Base-by-base conservation (phyloP, 2,113 vertebrate genomes). In the Muntiacus reevesi region DNA sequence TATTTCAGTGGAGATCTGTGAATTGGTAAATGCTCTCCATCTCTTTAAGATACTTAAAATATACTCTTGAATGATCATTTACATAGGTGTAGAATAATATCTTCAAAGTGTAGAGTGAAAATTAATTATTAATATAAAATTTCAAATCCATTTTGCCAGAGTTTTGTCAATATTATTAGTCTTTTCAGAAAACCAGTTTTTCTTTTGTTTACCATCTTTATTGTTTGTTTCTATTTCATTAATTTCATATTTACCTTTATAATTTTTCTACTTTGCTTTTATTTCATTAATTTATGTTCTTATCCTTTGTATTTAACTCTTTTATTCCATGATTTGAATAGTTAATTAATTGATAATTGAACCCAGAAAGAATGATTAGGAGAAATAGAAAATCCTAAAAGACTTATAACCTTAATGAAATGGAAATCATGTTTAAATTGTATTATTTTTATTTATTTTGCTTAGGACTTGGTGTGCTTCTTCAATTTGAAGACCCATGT, bases 371-470 rank as follows among this genome's bases (percentile, higher is more conserved):
- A 74, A 85, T 17, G 85, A 54, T 60, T 40, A 95, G 19, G 64
- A 95, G 30, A 88, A 90, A 30, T 1, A 59, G 83, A 81, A 54
- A 86, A 83, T 10, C 23, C 28, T 5, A 52, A 78, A 84, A 92
- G 81, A 93, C 7, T 30, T 59, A 23, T 67, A 47, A 28, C 9
- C 7, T 40, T 30, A 36, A 54, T 85, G 40, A 93, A 93, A 86
- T 85, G 64, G 13, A 87, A 47, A 23, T 45, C 57, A 50, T 87
- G 25, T 92, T 96, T 54, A 97, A 88, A 40, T 74, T 25, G 43
- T 47, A 33, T 47, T 92, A 28, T 89, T 89, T 96, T 78, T 78
- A 97, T 94, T 95, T 96, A 85, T 96, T 94, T 97, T 96, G 82
- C 89, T 93, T 57, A 96, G 94, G 95, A 86, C 27, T 93, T 93